Percentiles rank a stretch among this genome's conserved stretches.
phyloP scores from a whole-genome alignment of 2,113 vertebrate genomes.

The Prietella phreatophila region DNA sequence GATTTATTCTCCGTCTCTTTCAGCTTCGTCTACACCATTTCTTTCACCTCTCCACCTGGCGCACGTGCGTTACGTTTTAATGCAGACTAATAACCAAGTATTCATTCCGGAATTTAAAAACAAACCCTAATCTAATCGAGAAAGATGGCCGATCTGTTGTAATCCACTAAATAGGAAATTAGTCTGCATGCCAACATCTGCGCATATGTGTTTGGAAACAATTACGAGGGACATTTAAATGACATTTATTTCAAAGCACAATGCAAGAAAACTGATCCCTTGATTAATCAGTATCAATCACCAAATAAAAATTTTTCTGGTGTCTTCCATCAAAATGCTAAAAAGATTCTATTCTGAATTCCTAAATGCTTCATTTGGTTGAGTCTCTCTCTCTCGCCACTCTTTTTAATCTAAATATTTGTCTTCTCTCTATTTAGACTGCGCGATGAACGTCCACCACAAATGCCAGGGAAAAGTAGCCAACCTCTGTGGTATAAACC shows the following conservation, averaged over 20 bases:
- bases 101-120: neutral
- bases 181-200: no score
- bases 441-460: conserved; percentile 94
- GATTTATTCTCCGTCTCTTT: neutral
- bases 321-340: neutral
- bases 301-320: neutral
- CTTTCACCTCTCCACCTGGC: neutral
- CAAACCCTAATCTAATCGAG: neutral
- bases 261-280: no score
- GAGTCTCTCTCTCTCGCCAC: neutral
- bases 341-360: neutral
- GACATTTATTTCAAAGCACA: no score
- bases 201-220: no score
- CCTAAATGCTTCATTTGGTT: no score
- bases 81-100: neutral
- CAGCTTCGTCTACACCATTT: neutral
- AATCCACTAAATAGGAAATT: neutral
- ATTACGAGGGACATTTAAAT: no score
- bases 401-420: neutral
- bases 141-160: neutral
- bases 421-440: conserved; percentile 73
- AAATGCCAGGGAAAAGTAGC: conserved; percentile 97
- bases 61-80: neutral
- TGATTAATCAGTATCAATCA: neutral
- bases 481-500: conserved; percentile 98